Evolutionary conservation across 1,140 invertebrate genomes (phyloP), one percentile per base, ranked within the genome.

Genomic region (Drosophila lowei): DNA sequence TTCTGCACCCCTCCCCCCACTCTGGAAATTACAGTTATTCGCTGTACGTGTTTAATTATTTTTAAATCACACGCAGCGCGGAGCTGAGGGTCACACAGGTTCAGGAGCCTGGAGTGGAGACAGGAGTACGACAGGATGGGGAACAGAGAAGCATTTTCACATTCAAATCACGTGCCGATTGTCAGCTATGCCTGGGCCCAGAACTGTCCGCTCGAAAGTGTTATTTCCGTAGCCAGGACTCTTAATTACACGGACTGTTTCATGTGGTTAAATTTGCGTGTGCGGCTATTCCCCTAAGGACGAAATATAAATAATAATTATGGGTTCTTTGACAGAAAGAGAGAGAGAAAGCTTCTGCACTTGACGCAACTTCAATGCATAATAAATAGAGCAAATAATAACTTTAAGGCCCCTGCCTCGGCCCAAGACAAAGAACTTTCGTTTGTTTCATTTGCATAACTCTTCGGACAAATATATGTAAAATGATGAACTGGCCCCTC

Each of bases 21-120:
- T 41, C 50, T 88, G 72, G 73, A 88, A 88, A 88, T 88, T 73
- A 88, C 84, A 83, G 84, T 88, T 88, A 88, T 88, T 89, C 79
- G 84, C 56, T 76, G 79, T 88, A 88, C 83, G 83, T 88, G 83
- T 88, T 88, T 88, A 88, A 88, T 88, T 88, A 88, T 89, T 88
- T 88, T 88, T 89, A 88, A 88, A 88, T 88, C 83, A 89, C 84
- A 79, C 68, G 73, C 73, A 77, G 76, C 63, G 71, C 73, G 48
- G 6, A 44, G n/a, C 28, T 38, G 34, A 13, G 34, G 34, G 34
- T 38, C 34, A 13, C 34, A 38, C 11, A 38, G 68, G 11, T 47
- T 50, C 74, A 61, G 46, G 44, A 30, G 28, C 7, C 30, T 8
- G 8, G 16, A 66, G 48, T 28, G 28, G 9, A 48, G 43, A 53